Evolutionary conservation across 2,888 invertebrate species (phyloP).

Genomic region (Habroteleia sp.): DNA sequence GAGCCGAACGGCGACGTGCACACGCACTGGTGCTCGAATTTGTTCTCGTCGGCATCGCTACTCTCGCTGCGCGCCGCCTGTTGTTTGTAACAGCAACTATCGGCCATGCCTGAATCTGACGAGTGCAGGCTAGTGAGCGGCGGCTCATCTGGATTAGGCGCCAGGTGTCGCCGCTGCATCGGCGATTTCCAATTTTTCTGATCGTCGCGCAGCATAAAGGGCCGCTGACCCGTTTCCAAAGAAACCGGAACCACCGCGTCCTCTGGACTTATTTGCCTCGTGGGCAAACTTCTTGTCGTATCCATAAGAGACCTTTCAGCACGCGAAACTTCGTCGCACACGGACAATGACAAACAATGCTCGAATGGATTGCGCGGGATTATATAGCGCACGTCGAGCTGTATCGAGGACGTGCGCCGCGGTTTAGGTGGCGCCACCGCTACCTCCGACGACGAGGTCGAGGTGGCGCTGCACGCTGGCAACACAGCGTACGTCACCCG

Average conservation of each 20-base stretch:
- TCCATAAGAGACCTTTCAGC: constrained; percentile 18
- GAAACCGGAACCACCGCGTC: not conserved
- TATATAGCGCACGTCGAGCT: constrained; percentile 77
- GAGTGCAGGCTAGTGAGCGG: constrained; percentile 82
- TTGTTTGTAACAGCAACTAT: constrained; percentile 84
- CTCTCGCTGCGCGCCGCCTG: constrained; percentile 73
- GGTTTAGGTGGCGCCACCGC: constrained; percentile 20
- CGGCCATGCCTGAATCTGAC: constrained; percentile 91
- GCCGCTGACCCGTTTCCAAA: not conserved
- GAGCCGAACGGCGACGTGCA: constrained; percentile 89
- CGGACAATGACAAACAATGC: constrained; percentile 50
- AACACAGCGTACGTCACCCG: constrained; percentile 74
- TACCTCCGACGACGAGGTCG: constrained; percentile 12
- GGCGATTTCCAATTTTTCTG: constrained; percentile 66
- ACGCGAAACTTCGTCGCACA: constrained; percentile 9
- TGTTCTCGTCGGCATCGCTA: constrained; percentile 78
- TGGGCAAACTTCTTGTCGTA: constrained; percentile 31
- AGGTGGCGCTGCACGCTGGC: constrained; percentile 67
- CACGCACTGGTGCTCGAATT: constrained; percentile 87
- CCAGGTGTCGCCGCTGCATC: constrained; percentile 34
- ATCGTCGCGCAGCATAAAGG: constrained; percentile 56
- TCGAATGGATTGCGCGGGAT: constrained; percentile 64
- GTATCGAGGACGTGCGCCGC: constrained; percentile 75
- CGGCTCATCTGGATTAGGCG: constrained; percentile 38
- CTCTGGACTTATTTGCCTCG: not conserved